These are phyloP conservation scores for Syrmaticus mikado DNA, from an alignment of 2,113 vertebrate genomes.

Conservation along the genomic window DNA sequence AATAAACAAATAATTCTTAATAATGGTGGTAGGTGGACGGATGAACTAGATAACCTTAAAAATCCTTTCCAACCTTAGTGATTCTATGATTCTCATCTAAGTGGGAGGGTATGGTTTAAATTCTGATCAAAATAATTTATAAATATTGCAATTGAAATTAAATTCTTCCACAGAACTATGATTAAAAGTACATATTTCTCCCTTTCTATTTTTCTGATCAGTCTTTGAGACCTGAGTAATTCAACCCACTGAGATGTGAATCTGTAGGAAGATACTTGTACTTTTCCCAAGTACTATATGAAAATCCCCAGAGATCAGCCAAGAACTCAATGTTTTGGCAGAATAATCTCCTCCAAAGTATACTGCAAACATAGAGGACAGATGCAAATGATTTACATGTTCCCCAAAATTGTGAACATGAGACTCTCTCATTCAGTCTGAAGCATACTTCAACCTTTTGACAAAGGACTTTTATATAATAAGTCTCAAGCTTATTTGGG, in stretches of 20 bases:
- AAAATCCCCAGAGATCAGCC: neutral
- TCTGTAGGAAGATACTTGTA: neutral
- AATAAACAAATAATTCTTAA: neutral
- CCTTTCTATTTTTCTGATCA: neutral
- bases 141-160: neutral
- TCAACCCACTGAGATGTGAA: neutral
- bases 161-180: neutral
- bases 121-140: neutral
- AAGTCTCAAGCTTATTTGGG: neutral
- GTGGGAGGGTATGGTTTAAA: neutral
- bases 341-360: neutral
- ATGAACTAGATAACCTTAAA: no score
- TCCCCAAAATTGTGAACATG: neutral
- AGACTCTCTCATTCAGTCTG: neutral
- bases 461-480: neutral
- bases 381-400: neutral
- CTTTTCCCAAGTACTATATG: neutral
- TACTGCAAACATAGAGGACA: rapidly evolving
- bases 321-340: neutral
- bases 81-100: neutral
- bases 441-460: neutral
- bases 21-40: no score
- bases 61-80: no score
- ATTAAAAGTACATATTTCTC: neutral
- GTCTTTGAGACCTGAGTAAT: neutral